Percentiles rank a stretch among this genome's conserved stretches.
These are phyloP conservation scores for Acanthochromis polyacanthus DNA, from an alignment of 2,113 vertebrate species.

Conservation along the genomic window DNA sequence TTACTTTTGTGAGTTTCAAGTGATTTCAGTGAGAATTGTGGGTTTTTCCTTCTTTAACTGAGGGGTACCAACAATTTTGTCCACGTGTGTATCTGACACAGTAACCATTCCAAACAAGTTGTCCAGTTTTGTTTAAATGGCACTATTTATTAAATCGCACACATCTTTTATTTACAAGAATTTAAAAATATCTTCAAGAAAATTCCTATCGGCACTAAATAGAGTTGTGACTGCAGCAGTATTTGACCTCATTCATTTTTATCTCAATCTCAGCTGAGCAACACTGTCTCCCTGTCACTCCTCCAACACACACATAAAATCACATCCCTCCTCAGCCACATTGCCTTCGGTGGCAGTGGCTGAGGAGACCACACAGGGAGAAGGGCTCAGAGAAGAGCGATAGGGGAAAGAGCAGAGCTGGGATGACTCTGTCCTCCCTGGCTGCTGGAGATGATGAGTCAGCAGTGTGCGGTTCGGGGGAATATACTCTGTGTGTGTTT, in stretches of 20 bases:
- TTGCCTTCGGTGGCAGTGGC: slow-evolving; percentile 59
- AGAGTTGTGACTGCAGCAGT: neutral
- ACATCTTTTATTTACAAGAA: neutral
- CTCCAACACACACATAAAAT: neutral
- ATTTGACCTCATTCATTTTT: slow-evolving; percentile 53
- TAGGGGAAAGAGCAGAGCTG: slow-evolving; percentile 20
- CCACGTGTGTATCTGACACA: too few species aligned
- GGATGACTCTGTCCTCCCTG: slow-evolving; percentile 50
- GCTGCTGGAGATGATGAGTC: slow-evolving; percentile 50
- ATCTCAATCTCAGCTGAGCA: slow-evolving; percentile 48
- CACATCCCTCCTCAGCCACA: slow-evolving; percentile 4
- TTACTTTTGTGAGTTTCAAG: too few species aligned
- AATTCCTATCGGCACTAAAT: neutral
- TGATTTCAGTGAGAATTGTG: too few species aligned
- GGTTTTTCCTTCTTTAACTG: too few species aligned
- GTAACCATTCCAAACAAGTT: neutral
- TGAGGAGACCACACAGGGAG: slow-evolving; percentile 75
- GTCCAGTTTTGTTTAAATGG: neutral
- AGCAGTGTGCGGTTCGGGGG: slow-evolving; percentile 32
- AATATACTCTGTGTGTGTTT: slow-evolving; percentile 32
- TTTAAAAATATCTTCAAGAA: neutral
- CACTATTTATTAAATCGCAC: neutral
- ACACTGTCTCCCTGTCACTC: slow-evolving; percentile 33
- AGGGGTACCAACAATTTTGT: too few species aligned
- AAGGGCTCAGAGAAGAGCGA: slow-evolving; percentile 10